A percentile compares a stretch with the other conserved stretches of the same genome.
Conservation (phyloP, 2,797 vertebrate genomes). For the Arctocebus calabarensis region DNA sequence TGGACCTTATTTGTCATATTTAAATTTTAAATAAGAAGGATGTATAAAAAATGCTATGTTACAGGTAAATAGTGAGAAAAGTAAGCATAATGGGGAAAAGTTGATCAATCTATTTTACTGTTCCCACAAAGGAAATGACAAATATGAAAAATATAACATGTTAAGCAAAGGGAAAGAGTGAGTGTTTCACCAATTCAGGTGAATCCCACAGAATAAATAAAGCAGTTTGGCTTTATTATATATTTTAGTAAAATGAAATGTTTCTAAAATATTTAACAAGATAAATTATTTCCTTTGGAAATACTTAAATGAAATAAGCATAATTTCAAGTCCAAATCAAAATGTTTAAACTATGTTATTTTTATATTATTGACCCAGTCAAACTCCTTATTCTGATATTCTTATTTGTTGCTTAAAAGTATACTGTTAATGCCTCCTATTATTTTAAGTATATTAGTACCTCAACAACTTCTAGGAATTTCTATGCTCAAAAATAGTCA, state of each 20-base stretch:
- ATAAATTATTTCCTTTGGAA: conserved; percentile 69
- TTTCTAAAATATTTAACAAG: conserved; percentile 76
- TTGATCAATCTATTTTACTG: not conserved
- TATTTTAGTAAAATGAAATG: conserved; percentile 75
- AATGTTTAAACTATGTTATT: conserved; percentile 45
- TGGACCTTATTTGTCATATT: not conserved
- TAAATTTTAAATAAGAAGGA: not conserved
- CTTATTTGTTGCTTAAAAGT: not conserved
- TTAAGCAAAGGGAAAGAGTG: conserved; percentile 73
- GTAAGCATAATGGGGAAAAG: not conserved
- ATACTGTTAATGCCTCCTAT: not conserved
- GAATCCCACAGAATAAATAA: conserved; percentile 75
- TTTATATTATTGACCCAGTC: not conserved
- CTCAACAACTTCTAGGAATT: conserved; percentile 38
- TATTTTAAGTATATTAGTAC: conserved; percentile 44
- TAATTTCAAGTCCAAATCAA: conserved; percentile 72
- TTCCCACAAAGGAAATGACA: conserved; percentile 27
- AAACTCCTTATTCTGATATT: conserved; percentile 7
- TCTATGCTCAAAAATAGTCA: conserved; percentile 41
- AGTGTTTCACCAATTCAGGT: conserved; percentile 67
- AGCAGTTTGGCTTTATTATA: conserved; percentile 58
- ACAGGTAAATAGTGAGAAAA: not conserved
- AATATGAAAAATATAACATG: not conserved
- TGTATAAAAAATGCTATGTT: not conserved
- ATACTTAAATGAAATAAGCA: conserved; percentile 68